Evolutionary conservation across 2,888 invertebrate genomes (phyloP), one percentile per base, ranked within the genome.

Genomic region (Lumbricus terrestris): DNA sequence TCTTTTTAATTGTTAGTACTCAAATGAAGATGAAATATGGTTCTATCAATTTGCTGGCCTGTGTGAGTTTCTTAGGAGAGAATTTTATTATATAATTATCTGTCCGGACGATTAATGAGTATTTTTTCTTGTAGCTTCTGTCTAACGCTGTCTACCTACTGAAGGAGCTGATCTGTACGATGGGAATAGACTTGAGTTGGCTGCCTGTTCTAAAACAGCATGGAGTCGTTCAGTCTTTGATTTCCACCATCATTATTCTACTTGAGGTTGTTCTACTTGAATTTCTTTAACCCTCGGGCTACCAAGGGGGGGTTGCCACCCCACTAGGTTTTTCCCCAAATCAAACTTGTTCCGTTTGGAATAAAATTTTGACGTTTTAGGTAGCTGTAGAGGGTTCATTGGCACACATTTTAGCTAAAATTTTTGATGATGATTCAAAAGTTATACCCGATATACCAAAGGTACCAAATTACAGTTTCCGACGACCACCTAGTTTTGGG

Each of bases 201-300:
- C 90, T 94, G 88, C 93, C 93, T 13, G 91, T 93, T 11, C 90
- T 94, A 88, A 93, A 93, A 88, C 93, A 94, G 89, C 91, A 93
- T 90, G 91, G 93, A 20, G 92, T 94, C 33, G 91, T 94, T 0
- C 92, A 93, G 1, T 92, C 93, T 18, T 91, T 94, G 15, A 92
- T 94, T 37, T 91, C 93, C 13, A 93, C 94, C 29, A 91, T 93
- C 42, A n/a, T 35, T 18, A 1, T 34, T 42, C 88, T 88, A 33
- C 88, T 90, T 29, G 11, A 90, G 54, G 90, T 82, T 34, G 92
- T 35, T 2, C 18, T n/a, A 8, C 16, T 13, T 69, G 13, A 11
- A n/a, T n/a, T n/a, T n/a, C n/a, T n/a, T n/a, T n/a, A n/a, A n/a
- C n/a, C n/a, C n/a, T n/a, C n/a, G n/a, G n/a, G n/a, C n/a, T n/a